Base-by-base conservation (phyloP, 35 echinoderm and acorn worm species). In the Acanthaster planci region DNA sequence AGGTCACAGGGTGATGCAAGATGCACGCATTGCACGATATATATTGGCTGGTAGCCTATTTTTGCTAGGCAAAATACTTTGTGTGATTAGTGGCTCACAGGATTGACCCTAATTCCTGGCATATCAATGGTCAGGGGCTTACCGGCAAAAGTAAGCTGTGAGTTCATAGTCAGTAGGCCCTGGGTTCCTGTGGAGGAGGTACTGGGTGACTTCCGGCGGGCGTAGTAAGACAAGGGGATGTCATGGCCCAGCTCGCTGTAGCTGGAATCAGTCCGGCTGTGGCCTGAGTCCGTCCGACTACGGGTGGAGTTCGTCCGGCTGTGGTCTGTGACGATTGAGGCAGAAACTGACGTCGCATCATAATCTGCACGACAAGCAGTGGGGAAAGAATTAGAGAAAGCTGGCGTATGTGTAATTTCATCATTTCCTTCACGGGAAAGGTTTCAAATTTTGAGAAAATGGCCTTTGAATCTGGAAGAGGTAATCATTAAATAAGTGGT, bases 181-280 rank as follows among this genome's bases (percentile, higher is more conserved):
- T 72, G 64, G 15, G 7, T 72, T 72, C 64, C 64, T 7, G 34
- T 26, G 34, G 26, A 27, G 34, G 26, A 26, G 26, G 30, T 14
- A 29, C 23, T 72, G 23, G 18, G 64, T 21, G 64, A 26, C 64
- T 72, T 72, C 64, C 23, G 3, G 14, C 64, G 64, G 23, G 64
- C 26, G 23, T 72, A 34, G 34, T 72, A 34, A 34, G 64, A 72
- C 8, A 72, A 34, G 14, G 64, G 64, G 23, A 31, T 31, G 8
- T 72, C 64, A 19, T 72, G 64, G 7, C 64, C 64, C 26, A 72
- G 26, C 34, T 72, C 64, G 30, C 64, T 72, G 26, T 72, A 72
- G 64, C 64, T 72, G 23, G 64, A 72, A 34, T 72, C 64, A 31
- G 64, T 72, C 26, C 34, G 64, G 64, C 64, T 72, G 14, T 34